Evolutionary conservation across 2,888 invertebrate species (phyloP), one percentile per base, ranked within the genome.

Genomic region (Limnephilus marmoratus): DNA sequence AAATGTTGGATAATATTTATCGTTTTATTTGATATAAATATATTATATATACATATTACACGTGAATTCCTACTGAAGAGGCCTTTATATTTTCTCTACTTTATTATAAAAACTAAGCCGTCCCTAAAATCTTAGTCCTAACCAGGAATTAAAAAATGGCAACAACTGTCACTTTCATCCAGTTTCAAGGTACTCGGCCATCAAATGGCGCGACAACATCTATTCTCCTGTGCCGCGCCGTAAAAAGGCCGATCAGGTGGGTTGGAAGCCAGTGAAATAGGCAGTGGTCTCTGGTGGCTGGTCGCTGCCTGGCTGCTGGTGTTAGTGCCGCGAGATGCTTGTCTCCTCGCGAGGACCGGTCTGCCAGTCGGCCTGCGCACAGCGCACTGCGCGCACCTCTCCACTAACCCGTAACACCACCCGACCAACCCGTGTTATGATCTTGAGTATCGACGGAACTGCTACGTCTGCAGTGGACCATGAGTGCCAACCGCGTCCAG

Each of bases 361-460:
- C 90, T 82, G 85, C 53, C 91, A 91, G 91, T 91, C 91, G 82
- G 80, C 81, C 85, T 82, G 86, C 83, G 90, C 90, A 68, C 80
- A 45, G 89, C 90, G 83, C 34, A 31, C 29, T 85, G 80, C 90
- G 91, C 90, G 80, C 91, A 91, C 88, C 91, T 88, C 81, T 53
- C 68, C 68, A 68, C 68, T 68, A 68, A 68, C 68, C 68, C 88
- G 81, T 80, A 87, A 82, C 90, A 68, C 83, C 90, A 53, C n/a
- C 31, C 29, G 11, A 45, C 29, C 49, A 37, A 34, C 81, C 68
- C 80, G 87, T 53, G 34, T 37, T 86, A 29, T 53, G 87, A 29
- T 15, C 87, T 49, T 15, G 31, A 53, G n/a, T 31, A 24, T 31
- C 87, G 68, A 18, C 31, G 87, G 87, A 53, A 45, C 53, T 53